Evolutionary conservation across 2,797 vertebrate genomes (phyloP).

Genomic region (Gambusia yucatana): DNA sequence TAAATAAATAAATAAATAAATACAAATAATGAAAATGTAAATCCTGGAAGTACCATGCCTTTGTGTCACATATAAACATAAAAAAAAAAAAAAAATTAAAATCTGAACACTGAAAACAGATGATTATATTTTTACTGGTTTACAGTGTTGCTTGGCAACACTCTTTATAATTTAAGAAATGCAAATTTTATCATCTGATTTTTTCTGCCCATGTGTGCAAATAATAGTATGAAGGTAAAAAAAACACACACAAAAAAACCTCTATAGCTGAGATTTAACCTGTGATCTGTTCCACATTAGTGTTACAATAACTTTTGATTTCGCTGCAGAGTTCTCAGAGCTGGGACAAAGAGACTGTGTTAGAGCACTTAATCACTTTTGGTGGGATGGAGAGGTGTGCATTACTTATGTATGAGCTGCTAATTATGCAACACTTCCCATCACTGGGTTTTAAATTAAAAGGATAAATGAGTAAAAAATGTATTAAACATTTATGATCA

Average conservation of each 20-base stretch:
- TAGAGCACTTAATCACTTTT: constrained; percentile 42
- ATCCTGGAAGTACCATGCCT: constrained; percentile 64
- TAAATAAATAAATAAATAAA: constrained; percentile 37
- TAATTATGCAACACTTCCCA: constrained; percentile 54
- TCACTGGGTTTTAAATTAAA: constrained; percentile 21
- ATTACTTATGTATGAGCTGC: constrained; percentile 39
- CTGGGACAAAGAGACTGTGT: constrained; percentile 53
- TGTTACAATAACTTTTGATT: constrained; percentile 34
- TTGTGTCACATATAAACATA: constrained; percentile 56
- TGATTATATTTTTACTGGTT: constrained; percentile 48
- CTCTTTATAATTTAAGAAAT: constrained; percentile 71
- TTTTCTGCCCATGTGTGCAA: constrained; percentile 36
- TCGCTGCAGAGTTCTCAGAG: constrained; percentile 47
- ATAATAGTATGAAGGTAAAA: constrained; percentile 36
- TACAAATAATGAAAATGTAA: not conserved
- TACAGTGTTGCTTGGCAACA: constrained; percentile 71
- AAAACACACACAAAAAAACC: not conserved
- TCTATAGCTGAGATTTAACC: constrained; percentile 18
- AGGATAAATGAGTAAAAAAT: constrained; percentile 20
- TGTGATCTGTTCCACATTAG: constrained; percentile 37
- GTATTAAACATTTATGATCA: constrained; percentile 20
- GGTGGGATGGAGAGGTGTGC: constrained; percentile 24
- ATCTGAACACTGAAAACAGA: not conserved
- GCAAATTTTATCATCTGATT: constrained; percentile 65
- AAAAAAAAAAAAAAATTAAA: not conserved